Evolutionary conservation across 2,113 vertebrate species (phyloP), one percentile per base, ranked within the genome.

Genomic region (Alligator mississippiensis): DNA sequence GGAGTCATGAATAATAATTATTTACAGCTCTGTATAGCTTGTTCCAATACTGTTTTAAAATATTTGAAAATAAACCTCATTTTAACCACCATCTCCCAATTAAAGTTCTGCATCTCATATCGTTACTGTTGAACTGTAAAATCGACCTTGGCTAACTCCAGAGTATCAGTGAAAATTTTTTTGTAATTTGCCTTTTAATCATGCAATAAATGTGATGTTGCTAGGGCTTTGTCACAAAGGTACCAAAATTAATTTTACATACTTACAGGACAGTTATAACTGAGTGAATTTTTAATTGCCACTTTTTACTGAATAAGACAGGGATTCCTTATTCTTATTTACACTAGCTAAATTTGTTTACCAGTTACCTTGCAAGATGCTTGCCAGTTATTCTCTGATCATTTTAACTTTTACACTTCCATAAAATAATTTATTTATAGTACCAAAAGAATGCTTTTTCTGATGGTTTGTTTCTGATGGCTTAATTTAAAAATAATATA

Each of bases 31-130:
- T 38, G 25, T 47, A 47, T 74, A 74, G 70, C 19, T 19, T 82
- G 82, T 81, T 75, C 24, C 55, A 78, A 83, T 57, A 81, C 18
- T 89, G 16, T 61, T 80, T 76, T 54, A 90, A 72, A 54, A 64
- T 13, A 93, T 80, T 93, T 93, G 91, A 93, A 97, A 95, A 79
- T 80, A 12, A 6, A 57, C 10, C 10, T 70, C 11, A 62, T 9
- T 60, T 12, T 89, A 89, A 61, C 28, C 64, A 72, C 38, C 11
- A 12, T 64, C 27, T 28, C 38, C 80, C 90, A 68, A 89, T 86
- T 90, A 74, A 47, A 82, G 59, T 85, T 80, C 58, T 1, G 0
- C 22, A 15, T 93, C 58, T 86, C 27, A 80, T 75, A 78, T 84
- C 76, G 9, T 55, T 85, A 24, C 34, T 93, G 15, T 64, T 87